phyloP scores from a whole-genome alignment of 2,113 vertebrate genomes.

The Carettochelys insculpta region DNA sequence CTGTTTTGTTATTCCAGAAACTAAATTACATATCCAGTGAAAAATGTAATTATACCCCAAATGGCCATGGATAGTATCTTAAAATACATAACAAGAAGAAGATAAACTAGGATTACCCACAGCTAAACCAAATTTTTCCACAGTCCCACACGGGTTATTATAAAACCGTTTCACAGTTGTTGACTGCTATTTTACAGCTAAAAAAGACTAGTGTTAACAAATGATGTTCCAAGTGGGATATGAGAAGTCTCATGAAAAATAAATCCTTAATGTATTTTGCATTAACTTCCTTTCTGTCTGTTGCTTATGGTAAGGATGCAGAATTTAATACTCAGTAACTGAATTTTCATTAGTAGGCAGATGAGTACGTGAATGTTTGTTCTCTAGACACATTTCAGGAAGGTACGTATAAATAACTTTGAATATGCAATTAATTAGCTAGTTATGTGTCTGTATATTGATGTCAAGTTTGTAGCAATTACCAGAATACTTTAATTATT shows the following conservation, averaged over 20 bases:
- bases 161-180: background rate
- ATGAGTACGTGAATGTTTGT: background rate
- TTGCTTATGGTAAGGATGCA: background rate
- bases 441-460: background rate
- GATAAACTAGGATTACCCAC: slow-evolving; percentile 17
- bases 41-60: slow-evolving; percentile 65
- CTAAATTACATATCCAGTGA: slow-evolving; percentile 69
- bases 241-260: slow-evolving; percentile 29
- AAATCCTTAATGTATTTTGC: background rate
- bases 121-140: slow-evolving; percentile 39
- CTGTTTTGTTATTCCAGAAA: slow-evolving; percentile 55
- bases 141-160: background rate
- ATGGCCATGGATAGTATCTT: slow-evolving; percentile 52
- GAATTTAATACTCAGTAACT: background rate
- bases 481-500: background rate
- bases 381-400: background rate
- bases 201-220: background rate
- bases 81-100: slow-evolving; percentile 54
- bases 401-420: background rate
- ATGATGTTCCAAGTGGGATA: background rate
- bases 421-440: background rate
- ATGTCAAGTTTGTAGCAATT: background rate
- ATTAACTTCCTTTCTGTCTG: background rate
- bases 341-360: background rate
- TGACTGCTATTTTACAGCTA: background rate